phyloP scores from a whole-genome alignment of 2,888 invertebrate genomes.

The Megamerina dolium region DNA sequence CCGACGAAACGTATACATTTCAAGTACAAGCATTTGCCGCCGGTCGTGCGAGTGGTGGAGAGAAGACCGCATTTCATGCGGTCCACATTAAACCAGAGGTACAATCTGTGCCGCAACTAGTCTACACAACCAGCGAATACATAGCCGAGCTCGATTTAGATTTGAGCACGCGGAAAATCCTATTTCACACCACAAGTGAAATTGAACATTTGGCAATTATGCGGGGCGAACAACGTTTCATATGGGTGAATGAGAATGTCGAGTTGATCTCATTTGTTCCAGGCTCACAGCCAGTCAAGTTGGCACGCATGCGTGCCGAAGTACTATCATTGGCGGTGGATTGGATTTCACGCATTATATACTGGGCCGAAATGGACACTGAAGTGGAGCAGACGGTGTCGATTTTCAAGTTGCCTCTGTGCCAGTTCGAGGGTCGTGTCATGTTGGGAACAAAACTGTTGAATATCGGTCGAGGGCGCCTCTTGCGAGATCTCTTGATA shows the following conservation, averaged over 20 bases:
- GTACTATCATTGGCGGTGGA: constrained; percentile 70
- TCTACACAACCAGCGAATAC: constrained; percentile 67
- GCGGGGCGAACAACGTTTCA: constrained; percentile 62
- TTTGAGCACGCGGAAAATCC: constrained; percentile 56
- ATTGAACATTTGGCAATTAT: constrained; percentile 63
- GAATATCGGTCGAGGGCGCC: constrained; percentile 54
- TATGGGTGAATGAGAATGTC: constrained; percentile 66
- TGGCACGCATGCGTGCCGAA: constrained; percentile 55
- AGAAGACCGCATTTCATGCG: constrained; percentile 55
- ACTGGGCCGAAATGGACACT: constrained; percentile 65
- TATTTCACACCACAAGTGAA: constrained; percentile 58
- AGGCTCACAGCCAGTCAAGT: constrained; percentile 48
- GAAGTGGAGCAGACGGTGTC: constrained; percentile 46
- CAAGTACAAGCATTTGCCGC: constrained; percentile 72
- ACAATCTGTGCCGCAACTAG: constrained; percentile 73
- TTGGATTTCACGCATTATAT: constrained; percentile 80
- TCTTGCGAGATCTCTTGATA: constrained; percentile 65
- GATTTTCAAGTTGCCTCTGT: constrained; percentile 63
- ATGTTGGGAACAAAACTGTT: constrained; percentile 53
- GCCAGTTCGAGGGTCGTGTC: constrained; percentile 54
- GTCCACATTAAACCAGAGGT: constrained; percentile 62
- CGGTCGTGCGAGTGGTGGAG: constrained; percentile 61
- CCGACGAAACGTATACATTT: constrained; percentile 63
- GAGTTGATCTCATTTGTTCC: constrained; percentile 43
- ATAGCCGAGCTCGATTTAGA: constrained; percentile 74